These are phyloP conservation scores for Phaenicophaeus curvirostris DNA, from an alignment of 2,797 vertebrate genomes.

Conservation along the genomic window DNA sequence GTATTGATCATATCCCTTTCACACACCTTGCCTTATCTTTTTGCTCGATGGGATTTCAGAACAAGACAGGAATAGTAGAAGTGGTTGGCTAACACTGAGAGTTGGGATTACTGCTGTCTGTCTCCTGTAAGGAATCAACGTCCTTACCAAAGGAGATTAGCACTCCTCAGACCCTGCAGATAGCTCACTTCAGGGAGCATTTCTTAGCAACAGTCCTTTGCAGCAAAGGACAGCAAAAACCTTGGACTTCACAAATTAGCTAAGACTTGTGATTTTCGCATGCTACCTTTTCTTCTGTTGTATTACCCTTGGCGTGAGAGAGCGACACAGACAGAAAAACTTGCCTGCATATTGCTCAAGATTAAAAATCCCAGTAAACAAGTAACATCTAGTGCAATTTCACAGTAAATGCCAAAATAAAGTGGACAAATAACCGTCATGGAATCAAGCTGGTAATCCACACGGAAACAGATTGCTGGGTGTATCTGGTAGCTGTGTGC, in stretches of 20 bases:
- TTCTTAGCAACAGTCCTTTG: neutral
- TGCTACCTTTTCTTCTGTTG: neutral
- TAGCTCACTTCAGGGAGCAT: neutral
- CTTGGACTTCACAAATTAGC: neutral
- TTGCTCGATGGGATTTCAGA: neutral
- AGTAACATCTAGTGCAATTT: neutral
- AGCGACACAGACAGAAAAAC: neutral
- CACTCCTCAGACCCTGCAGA: neutral
- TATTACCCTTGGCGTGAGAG: neutral
- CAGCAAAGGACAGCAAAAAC: neutral
- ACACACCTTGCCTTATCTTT: neutral
- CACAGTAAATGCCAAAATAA: neutral
- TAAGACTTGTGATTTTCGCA: neutral
- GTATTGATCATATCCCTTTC: neutral
- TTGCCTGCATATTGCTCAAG: neutral
- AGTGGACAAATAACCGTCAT: neutral
- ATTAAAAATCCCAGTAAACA: neutral
- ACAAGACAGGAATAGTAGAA: neutral
- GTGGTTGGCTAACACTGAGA: neutral
- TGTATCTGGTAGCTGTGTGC: neutral
- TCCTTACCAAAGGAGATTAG: slow-evolving; percentile 2
- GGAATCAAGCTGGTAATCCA: neutral
- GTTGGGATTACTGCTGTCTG: neutral
- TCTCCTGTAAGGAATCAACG: neutral
- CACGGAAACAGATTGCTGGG: slow-evolving; percentile 4